Conservation (phyloP, 2,797 vertebrate species). For the Staurois parvus region DNA sequence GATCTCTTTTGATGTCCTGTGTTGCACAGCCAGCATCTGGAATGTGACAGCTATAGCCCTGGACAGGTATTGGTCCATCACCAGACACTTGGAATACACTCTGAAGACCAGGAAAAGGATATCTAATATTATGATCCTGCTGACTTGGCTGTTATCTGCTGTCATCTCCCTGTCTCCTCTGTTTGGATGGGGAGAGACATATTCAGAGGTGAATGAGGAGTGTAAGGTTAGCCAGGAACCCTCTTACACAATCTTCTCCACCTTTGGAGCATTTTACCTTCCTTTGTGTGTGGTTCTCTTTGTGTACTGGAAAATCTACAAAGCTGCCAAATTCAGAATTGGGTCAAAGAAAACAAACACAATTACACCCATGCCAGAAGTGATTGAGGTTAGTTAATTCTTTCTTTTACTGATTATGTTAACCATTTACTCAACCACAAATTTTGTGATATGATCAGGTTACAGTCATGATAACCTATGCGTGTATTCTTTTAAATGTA, state of each 20-base stretch:
- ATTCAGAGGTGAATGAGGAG: conserved; percentile 82
- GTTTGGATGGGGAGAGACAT: conserved; percentile 95
- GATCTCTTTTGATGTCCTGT: conserved; percentile 94
- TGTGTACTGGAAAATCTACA: conserved; percentile 98
- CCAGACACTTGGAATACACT: conserved; percentile 92
- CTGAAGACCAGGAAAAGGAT: conserved; percentile 87
- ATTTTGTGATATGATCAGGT: background rate
- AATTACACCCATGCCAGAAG: conserved; percentile 87
- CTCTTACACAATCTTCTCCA: conserved; percentile 95
- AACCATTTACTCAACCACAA: background rate
- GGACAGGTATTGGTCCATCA: conserved; percentile 98
- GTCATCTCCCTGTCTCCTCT: conserved; percentile 92
- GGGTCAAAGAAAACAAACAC: conserved; percentile 89
- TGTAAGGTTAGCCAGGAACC: conserved; percentile 95
- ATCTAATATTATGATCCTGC: conserved; percentile 92
- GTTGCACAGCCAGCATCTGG: conserved; percentile 99
- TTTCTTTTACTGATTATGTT: background rate
- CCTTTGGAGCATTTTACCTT: conserved; percentile 94
- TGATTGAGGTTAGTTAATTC: conserved; percentile 78
- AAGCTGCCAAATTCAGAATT: conserved; percentile 91
- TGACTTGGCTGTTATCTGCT: conserved; percentile 92
- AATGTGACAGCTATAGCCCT: conserved; percentile 95
- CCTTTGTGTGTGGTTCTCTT: conserved; percentile 96
- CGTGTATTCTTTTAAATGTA: background rate
- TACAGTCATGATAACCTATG: background rate